phyloP scores from a whole-genome alignment of 2,797 vertebrate genomes.

The Chaetophractus vellerosus region DNA sequence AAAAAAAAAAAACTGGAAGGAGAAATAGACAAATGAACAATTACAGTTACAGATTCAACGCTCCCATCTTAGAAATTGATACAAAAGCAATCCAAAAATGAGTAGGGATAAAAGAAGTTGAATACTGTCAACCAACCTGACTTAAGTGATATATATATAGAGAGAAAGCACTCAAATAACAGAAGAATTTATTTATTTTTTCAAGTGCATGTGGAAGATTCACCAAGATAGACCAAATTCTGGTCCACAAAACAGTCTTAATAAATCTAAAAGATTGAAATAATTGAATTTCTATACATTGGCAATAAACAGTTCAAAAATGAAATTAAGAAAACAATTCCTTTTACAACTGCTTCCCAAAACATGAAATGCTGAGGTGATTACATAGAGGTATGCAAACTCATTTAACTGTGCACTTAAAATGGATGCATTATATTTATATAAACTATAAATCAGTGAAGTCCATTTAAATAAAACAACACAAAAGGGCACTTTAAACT shows the following conservation, averaged over 20 bases:
- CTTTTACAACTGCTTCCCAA: not conserved
- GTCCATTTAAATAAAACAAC: not conserved
- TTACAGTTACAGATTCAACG: not conserved
- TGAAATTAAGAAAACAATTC: not conserved
- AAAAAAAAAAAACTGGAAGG: not conserved
- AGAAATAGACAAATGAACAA: constrained; percentile 6
- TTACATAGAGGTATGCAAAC: not conserved
- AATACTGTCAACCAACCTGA: not conserved
- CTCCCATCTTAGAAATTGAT: not conserved
- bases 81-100: not conserved
- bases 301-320: not conserved
- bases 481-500: not conserved
- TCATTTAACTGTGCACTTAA: not conserved
- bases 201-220: not conserved
- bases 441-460: not conserved
- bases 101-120: not conserved
- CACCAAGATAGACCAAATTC: not conserved
- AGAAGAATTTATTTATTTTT: not conserved
- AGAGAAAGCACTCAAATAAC: not conserved
- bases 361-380: not conserved
- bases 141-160: not conserved
- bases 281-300: not conserved
- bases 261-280: not conserved
- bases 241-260: not conserved
- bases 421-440: not conserved